Conservation (phyloP, 1,140 invertebrate genomes). For the Cyrtorhinus lividipennis region DNA sequence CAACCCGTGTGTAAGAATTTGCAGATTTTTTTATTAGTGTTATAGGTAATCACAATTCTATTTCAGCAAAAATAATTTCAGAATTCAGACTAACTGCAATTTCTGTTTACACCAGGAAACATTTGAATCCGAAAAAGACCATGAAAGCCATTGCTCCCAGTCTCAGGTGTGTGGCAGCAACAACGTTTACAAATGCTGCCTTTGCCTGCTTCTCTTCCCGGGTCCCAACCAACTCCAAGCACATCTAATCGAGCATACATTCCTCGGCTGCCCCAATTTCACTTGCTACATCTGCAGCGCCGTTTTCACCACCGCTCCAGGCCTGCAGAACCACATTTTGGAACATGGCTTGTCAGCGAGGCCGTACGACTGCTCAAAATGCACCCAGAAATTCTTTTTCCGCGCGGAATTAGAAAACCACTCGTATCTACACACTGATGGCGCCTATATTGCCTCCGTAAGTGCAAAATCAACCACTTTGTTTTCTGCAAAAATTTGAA, state of each 20-base stretch:
- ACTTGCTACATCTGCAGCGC: slow-evolving; percentile 80
- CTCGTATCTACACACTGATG: slow-evolving; percentile 36
- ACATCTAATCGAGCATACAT: slow-evolving; percentile 86
- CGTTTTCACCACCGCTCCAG: slow-evolving; percentile 63
- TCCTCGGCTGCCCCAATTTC: slow-evolving; percentile 64
- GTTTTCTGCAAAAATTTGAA: too few species aligned
- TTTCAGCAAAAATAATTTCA: too few species aligned
- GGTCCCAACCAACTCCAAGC: slow-evolving; percentile 67
- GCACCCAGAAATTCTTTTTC: slow-evolving; percentile 80
- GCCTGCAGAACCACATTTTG: slow-evolving; percentile 60
- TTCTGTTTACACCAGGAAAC: slow-evolving; percentile 34
- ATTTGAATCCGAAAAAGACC: slow-evolving; percentile 50
- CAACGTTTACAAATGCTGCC: slow-evolving; percentile 49
- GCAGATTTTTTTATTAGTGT: too few species aligned
- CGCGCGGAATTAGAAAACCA: slow-evolving; percentile 82
- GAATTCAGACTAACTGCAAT: background rate
- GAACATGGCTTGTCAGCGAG: slow-evolving; percentile 63
- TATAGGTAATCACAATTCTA: too few species aligned
- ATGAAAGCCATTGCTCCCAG: slow-evolving; percentile 42
- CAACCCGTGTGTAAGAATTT: too few species aligned
- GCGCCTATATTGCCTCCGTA: background rate
- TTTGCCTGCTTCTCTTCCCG: slow-evolving; percentile 53
- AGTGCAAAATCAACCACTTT: too few species aligned
- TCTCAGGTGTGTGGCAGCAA: slow-evolving; percentile 34
- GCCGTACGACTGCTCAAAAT: slow-evolving; percentile 70